phyloP scores from a whole-genome alignment of 2,113 vertebrate species.

The Smithornis capensis region DNA sequence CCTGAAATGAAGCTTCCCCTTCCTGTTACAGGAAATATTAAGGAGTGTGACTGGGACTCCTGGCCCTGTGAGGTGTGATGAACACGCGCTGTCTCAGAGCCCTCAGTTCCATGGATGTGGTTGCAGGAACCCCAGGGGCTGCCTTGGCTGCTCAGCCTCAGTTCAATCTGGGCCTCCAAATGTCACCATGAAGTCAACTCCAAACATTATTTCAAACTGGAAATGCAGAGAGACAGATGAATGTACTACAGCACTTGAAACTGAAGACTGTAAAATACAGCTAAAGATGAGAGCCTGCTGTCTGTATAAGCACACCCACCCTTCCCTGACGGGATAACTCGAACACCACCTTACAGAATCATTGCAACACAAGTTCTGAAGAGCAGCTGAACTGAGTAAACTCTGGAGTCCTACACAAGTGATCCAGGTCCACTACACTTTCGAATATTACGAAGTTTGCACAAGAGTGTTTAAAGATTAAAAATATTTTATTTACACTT shows the following conservation, averaged over 20 bases:
- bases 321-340: background rate
- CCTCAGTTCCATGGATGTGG: fast-evolving
- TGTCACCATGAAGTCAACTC: background rate
- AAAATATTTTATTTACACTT: slow-evolving; percentile 87
- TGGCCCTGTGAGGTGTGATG: background rate
- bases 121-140: background rate
- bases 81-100: fast-evolving
- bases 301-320: background rate
- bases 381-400: background rate
- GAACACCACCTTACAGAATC: background rate
- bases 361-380: background rate
- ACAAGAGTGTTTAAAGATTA: slow-evolving; percentile 73
- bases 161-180: background rate
- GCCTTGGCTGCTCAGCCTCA: fast-evolving
- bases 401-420: background rate
- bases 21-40: background rate
- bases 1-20: background rate
- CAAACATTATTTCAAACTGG: background rate
- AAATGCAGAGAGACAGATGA: background rate
- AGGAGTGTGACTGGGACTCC: background rate
- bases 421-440: background rate
- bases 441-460: slow-evolving; percentile 5
- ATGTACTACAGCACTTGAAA: background rate
- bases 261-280: background rate
- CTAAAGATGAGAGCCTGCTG: background rate